phyloP scores from a whole-genome alignment of 1,140 invertebrate genomes.

The Polypedilum vanderplanki region DNA sequence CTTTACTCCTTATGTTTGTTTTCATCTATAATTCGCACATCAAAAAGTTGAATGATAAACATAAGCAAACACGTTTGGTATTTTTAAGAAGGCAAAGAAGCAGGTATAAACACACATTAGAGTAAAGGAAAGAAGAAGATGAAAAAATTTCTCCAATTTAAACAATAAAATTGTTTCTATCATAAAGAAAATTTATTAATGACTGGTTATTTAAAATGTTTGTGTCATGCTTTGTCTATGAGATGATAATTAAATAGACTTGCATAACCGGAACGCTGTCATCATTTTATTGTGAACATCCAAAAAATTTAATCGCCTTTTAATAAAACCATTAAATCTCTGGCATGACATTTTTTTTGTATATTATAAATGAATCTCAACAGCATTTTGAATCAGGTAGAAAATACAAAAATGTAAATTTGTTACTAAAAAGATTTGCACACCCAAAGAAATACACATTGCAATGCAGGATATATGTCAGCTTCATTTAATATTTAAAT shows the following conservation, averaged over 20 bases:
- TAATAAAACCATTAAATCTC: neutral
- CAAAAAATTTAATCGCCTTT: neutral
- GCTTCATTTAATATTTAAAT: constrained; percentile 14
- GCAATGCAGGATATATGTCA: neutral
- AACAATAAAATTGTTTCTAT: neutral
- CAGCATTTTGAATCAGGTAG: no score
- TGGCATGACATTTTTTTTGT: no score
- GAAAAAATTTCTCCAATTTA: constrained; percentile 13
- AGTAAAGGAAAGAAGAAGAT: neutral
- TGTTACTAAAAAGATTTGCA: no score
- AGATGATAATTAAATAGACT: neutral
- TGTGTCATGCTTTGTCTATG: neutral
- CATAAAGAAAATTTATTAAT: neutral
- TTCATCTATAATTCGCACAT: neutral
- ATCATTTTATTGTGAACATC: neutral
- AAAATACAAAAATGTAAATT: no score
- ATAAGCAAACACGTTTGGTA: neutral
- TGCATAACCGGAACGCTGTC: constrained; percentile 16
- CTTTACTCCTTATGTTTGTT: neutral
- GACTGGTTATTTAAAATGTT: neutral
- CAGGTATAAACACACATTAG: neutral
- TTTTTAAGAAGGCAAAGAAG: neutral
- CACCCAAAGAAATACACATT: neutral
- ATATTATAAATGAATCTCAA: no score
- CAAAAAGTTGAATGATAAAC: neutral